Evolutionary conservation across 2,888 invertebrate species (phyloP).

Genomic region (Cybosia mesomella): DNA sequence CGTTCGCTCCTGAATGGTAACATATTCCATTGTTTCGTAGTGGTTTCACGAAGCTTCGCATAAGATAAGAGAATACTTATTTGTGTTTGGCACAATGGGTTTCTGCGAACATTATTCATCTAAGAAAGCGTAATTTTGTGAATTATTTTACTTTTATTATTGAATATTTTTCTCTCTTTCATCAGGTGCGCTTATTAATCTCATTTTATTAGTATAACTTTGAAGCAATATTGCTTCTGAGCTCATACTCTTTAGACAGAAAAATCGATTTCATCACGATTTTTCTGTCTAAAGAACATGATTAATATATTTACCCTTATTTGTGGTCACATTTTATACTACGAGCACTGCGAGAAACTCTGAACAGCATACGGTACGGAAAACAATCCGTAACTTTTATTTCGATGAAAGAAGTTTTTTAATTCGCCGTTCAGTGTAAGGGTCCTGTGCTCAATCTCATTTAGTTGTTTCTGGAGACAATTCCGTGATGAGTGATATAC

Average conservation of each 20-base stretch:
- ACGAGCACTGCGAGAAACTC: slow-evolving; percentile 3
- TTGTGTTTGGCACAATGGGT: slow-evolving; percentile 15
- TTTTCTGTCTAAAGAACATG: not conserved
- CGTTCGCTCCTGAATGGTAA: slow-evolving; percentile 18
- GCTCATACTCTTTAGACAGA: not conserved
- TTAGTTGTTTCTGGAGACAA: slow-evolving; percentile 35
- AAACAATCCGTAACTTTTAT: slow-evolving; percentile 44
- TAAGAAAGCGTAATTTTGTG: slow-evolving; percentile 9
- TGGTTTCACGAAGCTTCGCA: slow-evolving; percentile 15
- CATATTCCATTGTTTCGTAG: slow-evolving; percentile 23
- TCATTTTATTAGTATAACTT: not conserved
- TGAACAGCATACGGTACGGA: slow-evolving; percentile 19
- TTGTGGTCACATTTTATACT: slow-evolving; percentile 13
- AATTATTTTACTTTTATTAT: slow-evolving; percentile 6
- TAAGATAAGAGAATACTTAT: slow-evolving; percentile 17
- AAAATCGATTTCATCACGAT: not conserved
- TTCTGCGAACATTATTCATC: slow-evolving; percentile 13
- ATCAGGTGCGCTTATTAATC: not conserved
- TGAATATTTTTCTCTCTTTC: not conserved
- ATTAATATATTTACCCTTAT: not conserved
- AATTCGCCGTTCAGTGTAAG: slow-evolving; percentile 33
- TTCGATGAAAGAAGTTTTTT: slow-evolving; percentile 42
- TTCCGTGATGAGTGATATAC: slow-evolving; percentile 16
- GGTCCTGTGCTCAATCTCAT: slow-evolving; percentile 29
- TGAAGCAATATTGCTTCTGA: not conserved